Base-by-base conservation (phyloP, 2,113 vertebrate genomes). In the Conger conger region DNA sequence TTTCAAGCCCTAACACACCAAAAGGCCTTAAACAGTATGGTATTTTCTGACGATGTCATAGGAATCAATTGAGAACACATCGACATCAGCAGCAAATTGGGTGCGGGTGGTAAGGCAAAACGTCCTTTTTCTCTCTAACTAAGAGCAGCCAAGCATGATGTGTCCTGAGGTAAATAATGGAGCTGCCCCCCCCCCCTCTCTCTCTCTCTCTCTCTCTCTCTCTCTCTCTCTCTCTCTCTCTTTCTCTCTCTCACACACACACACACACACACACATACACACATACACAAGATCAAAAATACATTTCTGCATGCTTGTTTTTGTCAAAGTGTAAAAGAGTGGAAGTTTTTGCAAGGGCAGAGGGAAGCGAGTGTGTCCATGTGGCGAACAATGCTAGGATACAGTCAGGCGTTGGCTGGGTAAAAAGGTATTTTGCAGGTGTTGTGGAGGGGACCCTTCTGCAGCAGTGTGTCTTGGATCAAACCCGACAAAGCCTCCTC, bases 371-470 rank as follows among this genome's bases (percentile, higher is more conserved):
- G 13, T 77, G 63, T 83, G 82, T 57, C 45, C 40, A 37, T 77
- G 68, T 30, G 35, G 78, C 45, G 84, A 63, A 40, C 68, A 50
- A 80, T 54, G 73, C 73, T 36, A 68, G 42, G 50, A 42, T 35
- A 35, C 81, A 79, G 87, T 38, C 84, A 35, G 82, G 30, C 83
- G 42, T 85, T 87, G 89, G 89, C 89, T 63, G 87, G 42, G 85
- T 89, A 91, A 82, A 7, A 91, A 95, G 94, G 93, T 94, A 89
- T 94, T 94, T 92, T 94, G 93, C 94, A 94, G 95, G 94, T 95
- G 94, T 93, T 90, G 89, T 86, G 84, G 92, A 91, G 89, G 92
- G 92, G 93, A 92, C 93, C 94, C 94, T 95, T 95, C 94, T 94
- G 94, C 92, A 94, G 93, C 93, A 89, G 92, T 90, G 91, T 93